A percentile compares a stretch with the other conserved stretches of the same genome.
These are phyloP conservation scores for Vidua chalybeata DNA, from an alignment of 2,113 vertebrate genomes.

Conservation along the genomic window DNA sequence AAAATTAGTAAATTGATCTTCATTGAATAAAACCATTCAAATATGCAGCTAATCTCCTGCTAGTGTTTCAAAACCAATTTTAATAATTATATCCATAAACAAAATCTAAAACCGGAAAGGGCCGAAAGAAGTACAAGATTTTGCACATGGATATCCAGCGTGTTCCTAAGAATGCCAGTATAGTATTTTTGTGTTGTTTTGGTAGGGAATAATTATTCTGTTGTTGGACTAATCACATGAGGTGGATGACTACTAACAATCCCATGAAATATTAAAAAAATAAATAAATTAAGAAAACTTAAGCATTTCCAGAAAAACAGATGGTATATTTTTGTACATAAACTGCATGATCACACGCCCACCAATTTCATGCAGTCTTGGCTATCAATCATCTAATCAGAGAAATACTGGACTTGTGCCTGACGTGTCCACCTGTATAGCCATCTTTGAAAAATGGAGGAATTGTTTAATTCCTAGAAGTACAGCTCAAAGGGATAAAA, in stretches of 20 bases:
- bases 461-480: neutral
- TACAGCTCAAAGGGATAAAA: neutral
- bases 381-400: neutral
- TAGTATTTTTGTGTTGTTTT: neutral
- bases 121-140: neutral
- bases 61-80: neutral
- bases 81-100: neutral
- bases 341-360: neutral
- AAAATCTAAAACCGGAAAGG: neutral
- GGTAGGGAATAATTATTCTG: neutral
- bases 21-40: neutral
- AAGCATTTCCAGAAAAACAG: neutral
- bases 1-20: slow-evolving; percentile 10
- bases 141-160: neutral
- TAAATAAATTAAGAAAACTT: neutral
- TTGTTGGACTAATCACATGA: neutral
- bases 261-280: neutral
- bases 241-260: neutral
- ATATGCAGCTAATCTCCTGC: neutral
- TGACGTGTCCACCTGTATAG: rapidly evolving
- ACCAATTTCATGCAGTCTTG: neutral
- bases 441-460: neutral
- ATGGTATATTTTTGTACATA: neutral
- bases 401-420: neutral
- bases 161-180: neutral